phyloP scores from a whole-genome alignment of 92 coral and sea anemone genomes.

The Actinernus sp. region DNA sequence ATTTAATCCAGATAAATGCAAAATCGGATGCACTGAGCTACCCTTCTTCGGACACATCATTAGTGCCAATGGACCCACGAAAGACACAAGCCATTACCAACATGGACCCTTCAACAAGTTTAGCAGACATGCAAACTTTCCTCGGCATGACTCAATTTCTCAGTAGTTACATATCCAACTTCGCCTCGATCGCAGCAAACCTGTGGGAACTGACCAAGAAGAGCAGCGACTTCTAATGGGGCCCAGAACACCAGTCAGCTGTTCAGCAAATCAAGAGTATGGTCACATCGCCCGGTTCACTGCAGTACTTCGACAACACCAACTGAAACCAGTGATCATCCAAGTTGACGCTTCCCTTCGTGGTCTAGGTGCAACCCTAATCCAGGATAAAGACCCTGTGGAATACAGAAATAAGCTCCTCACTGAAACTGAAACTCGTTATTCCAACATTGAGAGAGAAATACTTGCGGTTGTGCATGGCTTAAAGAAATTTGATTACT shows the following conservation, averaged over 20 bases:
- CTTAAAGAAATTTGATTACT: slow-evolving; percentile 51
- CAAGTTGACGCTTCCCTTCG: slow-evolving; percentile 70
- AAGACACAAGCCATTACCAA: no score
- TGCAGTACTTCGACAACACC: slow-evolving; percentile 63
- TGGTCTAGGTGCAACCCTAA: slow-evolving; percentile 64
- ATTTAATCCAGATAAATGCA: slow-evolving; percentile 79
- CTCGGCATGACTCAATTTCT: slow-evolving; percentile 76
- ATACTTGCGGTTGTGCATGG: slow-evolving; percentile 72
- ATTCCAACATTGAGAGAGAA: slow-evolving; percentile 70
- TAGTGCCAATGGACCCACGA: slow-evolving; percentile 68
- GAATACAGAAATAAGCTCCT: slow-evolving; percentile 66
- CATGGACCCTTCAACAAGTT: slow-evolving; percentile 72
- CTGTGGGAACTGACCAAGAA: slow-evolving; percentile 49
- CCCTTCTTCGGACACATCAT: slow-evolving; percentile 75
- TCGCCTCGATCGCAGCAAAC: slow-evolving; percentile 42
- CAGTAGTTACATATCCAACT: slow-evolving; percentile 60
- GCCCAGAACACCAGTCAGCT: slow-evolving; percentile 57
- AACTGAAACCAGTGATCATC: slow-evolving; percentile 63
- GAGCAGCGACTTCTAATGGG: slow-evolving; percentile 39
- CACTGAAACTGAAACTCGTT: slow-evolving; percentile 72
- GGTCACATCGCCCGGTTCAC: slow-evolving; percentile 46
- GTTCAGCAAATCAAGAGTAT: slow-evolving; percentile 43
- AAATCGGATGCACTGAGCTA: no score
- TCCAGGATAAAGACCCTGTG: slow-evolving; percentile 71
- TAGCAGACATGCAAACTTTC: slow-evolving; percentile 70